Evolutionary conservation across 2,797 vertebrate species (phyloP).

Genomic region (Champsocephalus gunnari): DNA sequence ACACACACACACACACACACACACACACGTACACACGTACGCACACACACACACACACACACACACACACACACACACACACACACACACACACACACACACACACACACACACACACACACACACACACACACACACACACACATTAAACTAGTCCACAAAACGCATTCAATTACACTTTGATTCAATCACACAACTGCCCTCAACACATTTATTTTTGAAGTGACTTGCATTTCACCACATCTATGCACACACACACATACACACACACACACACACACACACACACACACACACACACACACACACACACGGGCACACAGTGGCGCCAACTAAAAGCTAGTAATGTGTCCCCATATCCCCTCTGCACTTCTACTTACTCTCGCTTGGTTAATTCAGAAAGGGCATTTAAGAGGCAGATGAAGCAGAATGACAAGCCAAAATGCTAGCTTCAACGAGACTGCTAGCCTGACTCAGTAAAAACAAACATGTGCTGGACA

Average conservation of each 20-base stretch:
- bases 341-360: constrained; percentile 61
- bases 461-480: constrained; percentile 36
- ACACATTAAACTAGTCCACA: constrained; percentile 30
- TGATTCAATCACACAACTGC: constrained; percentile 51
- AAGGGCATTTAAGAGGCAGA: constrained; percentile 57
- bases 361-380: constrained; percentile 52
- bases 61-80: too few species aligned
- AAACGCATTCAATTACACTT: constrained; percentile 41
- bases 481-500: constrained; percentile 4
- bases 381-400: constrained; percentile 62
- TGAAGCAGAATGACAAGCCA: constrained; percentile 60
- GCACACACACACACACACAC: too few species aligned
- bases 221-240: constrained; percentile 11
- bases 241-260: neutral
- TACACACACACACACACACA: neutral
- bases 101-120: too few species aligned
- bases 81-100: too few species aligned
- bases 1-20: too few species aligned
- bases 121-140: neutral
- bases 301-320: constrained; percentile 18
- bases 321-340: constrained; percentile 25
- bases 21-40: too few species aligned
- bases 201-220: constrained; percentile 19
- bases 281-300: neutral
- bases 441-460: constrained; percentile 24